Evolutionary conservation across 2,113 vertebrate species (phyloP).

Genomic region (Xyrauchen texanus): DNA sequence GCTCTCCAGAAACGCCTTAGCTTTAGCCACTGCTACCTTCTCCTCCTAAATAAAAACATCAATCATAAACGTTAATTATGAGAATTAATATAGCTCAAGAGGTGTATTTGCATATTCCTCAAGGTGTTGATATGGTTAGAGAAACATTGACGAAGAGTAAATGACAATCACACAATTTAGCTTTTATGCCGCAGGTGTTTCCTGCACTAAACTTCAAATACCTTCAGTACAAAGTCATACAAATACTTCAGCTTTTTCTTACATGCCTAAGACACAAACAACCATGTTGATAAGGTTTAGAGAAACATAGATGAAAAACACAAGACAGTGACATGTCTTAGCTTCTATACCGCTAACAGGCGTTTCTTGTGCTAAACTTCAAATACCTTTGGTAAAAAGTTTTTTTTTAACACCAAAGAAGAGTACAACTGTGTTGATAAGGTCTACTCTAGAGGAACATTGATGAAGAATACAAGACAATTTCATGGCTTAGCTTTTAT

Average conservation of each 20-base stretch:
- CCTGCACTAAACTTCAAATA: slow-evolving; percentile 1
- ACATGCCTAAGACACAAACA: background rate
- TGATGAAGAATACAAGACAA: background rate
- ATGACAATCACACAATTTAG: too few relatives aligned
- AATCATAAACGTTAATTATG: slow-evolving; percentile 6
- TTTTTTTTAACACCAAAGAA: background rate
- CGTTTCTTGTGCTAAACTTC: slow-evolving; percentile 2
- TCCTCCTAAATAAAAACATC: slow-evolving; percentile 76
- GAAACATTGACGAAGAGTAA: too few relatives aligned
- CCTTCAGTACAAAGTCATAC: background rate
- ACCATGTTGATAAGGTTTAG: too few relatives aligned
- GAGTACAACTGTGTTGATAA: background rate
- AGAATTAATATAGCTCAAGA: background rate
- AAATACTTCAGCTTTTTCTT: background rate
- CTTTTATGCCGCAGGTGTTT: background rate
- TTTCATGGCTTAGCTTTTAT: background rate
- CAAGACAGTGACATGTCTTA: background rate
- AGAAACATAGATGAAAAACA: background rate
- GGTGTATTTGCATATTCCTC: background rate
- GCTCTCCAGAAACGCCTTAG: slow-evolving; percentile 86
- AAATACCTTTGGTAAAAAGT: slow-evolving; percentile 10
- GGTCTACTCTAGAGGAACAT: too few relatives aligned
- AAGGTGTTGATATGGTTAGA: too few relatives aligned
- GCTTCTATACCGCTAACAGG: background rate
- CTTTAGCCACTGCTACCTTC: slow-evolving; percentile 80